These are phyloP conservation scores for Orthosia gothica DNA, from an alignment of 2,888 invertebrate species.

Conservation along the genomic window DNA sequence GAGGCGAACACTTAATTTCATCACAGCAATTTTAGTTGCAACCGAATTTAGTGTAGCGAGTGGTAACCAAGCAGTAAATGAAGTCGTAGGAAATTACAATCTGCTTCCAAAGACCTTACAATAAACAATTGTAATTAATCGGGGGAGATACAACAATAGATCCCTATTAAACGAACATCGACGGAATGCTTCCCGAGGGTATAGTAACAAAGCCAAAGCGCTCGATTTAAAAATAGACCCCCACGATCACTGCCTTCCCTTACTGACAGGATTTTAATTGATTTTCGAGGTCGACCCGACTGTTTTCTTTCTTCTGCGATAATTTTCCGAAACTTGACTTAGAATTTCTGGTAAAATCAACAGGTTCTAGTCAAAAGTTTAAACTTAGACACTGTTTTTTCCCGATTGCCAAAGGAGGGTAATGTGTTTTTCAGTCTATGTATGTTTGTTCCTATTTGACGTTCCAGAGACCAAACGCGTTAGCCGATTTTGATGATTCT, in stretches of 20 bases:
- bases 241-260: constrained; percentile 68
- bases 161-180: constrained; percentile 84
- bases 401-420: no score
- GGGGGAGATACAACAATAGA: constrained; percentile 77
- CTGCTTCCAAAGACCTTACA: constrained; percentile 45
- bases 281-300: constrained; percentile 66
- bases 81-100: constrained; percentile 48
- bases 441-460: no score
- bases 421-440: no score
- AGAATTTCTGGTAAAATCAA: constrained; percentile 28
- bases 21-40: constrained; percentile 36
- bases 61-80: constrained; percentile 49
- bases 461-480: no score
- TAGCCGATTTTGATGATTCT: no score
- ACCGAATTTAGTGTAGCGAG: constrained; percentile 27
- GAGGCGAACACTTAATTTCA: constrained; percentile 34
- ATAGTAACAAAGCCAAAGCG: constrained; percentile 75
- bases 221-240: constrained; percentile 79
- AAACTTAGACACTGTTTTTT: background rate
- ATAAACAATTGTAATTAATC: constrained; percentile 72
- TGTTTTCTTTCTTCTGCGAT: constrained; percentile 43
- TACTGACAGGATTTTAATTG: constrained; percentile 78
- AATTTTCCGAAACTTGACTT: constrained; percentile 32
- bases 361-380: constrained; percentile 24
- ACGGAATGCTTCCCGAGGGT: constrained; percentile 77